Evolutionary conservation across 2,888 invertebrate genomes (phyloP).

Genomic region (Caenorhabditis sp.): DNA sequence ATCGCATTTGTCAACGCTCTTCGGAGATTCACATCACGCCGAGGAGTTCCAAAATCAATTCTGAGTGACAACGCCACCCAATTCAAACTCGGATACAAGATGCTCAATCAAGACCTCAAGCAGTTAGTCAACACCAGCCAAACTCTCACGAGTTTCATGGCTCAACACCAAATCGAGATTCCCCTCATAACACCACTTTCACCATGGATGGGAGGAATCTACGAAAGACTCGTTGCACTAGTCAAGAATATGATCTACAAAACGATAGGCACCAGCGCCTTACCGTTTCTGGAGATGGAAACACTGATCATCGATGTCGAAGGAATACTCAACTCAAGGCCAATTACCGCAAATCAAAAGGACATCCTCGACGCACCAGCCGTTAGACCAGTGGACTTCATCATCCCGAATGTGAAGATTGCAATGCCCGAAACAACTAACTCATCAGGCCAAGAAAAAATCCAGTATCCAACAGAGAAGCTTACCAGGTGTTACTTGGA

Average conservation of each 20-base stretch:
- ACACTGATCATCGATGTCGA: too few species aligned
- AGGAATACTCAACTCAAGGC: too few species aligned
- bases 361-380: too few species aligned
- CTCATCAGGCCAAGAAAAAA: too few species aligned
- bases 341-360: too few species aligned
- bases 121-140: background rate
- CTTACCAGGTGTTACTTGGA: too few species aligned
- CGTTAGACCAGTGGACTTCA: background rate
- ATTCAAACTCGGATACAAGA: conserved; percentile 76
- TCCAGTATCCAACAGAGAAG: too few species aligned
- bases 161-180: conserved; percentile 8
- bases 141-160: background rate
- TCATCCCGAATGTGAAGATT: background rate
- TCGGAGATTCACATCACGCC: conserved; percentile 82
- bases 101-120: background rate
- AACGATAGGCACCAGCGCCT: too few species aligned
- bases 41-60: conserved; percentile 80
- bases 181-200: background rate
- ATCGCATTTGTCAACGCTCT: conserved; percentile 64
- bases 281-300: too few species aligned
- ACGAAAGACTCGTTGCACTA: background rate
- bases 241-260: background rate
- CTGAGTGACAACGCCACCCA: conserved; percentile 84
- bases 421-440: background rate
- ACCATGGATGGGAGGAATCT: conserved; percentile 6